Evolutionary conservation across 2,797 vertebrate species (phyloP).

Genomic region (Premnoplex brunnescens): DNA sequence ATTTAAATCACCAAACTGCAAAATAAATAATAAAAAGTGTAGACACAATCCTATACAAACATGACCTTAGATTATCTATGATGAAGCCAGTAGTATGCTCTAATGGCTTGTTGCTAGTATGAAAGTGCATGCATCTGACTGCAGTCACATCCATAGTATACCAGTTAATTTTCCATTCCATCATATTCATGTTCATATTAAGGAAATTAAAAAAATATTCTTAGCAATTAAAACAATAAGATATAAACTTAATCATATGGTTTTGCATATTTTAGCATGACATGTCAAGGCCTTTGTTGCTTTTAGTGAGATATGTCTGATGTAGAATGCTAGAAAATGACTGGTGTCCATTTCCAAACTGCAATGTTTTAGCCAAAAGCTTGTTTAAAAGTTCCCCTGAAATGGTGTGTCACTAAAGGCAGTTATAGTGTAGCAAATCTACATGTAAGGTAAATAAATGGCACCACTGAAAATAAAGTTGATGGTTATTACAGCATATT

Average conservation of each 20-base stretch:
- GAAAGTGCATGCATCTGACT: not conserved
- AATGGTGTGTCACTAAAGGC: not conserved
- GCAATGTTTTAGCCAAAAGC: not conserved
- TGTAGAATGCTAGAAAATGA: not conserved
- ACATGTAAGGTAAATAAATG: not conserved
- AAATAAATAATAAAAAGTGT: slow-evolving; percentile 53
- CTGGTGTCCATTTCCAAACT: not conserved
- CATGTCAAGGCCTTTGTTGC: not conserved
- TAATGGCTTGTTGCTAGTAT: not conserved
- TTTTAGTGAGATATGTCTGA: not conserved
- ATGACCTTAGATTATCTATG: not conserved
- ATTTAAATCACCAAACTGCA: slow-evolving; percentile 82
- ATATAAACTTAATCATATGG: not conserved
- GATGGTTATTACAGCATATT: not conserved
- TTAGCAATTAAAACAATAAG: not conserved
- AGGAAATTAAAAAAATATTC: not conserved
- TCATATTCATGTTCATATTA: not conserved
- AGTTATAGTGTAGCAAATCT: not conserved
- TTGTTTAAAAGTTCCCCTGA: not conserved
- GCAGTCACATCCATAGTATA: not conserved
- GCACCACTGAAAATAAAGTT: not conserved
- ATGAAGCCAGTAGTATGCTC: not conserved
- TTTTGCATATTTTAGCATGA: not conserved
- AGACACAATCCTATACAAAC: not conserved
- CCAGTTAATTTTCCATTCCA: not conserved